Evolutionary conservation across 2,113 vertebrate genomes (phyloP).

Genomic region (Theristicus caerulescens): DNA sequence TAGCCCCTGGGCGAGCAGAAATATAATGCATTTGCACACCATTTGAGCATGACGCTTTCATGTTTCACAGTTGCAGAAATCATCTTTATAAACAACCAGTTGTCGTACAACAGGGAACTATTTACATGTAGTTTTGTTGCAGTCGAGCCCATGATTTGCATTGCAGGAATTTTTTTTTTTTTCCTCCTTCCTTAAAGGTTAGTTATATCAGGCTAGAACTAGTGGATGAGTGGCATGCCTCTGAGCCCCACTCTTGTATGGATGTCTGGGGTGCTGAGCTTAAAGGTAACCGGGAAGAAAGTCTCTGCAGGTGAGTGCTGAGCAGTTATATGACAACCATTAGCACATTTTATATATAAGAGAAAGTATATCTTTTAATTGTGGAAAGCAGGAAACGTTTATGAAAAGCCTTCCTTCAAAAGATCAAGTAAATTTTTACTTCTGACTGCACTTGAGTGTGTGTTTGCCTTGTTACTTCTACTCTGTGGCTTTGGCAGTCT

Average conservation of each 20-base stretch:
- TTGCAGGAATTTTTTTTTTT: background rate
- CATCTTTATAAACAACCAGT: background rate
- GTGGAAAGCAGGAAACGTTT: background rate
- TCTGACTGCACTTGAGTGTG: background rate
- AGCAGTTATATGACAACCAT: background rate
- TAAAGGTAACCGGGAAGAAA: background rate
- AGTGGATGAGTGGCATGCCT: background rate
- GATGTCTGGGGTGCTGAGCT: background rate
- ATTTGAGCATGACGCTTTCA: background rate
- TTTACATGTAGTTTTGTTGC: background rate
- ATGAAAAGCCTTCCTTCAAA: background rate
- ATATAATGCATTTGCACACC: background rate
- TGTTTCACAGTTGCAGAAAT: background rate
- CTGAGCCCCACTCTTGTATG: background rate
- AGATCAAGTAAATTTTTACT: background rate
- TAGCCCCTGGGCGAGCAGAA: background rate
- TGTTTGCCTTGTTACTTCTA: background rate
- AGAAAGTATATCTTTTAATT: background rate
- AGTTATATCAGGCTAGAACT: background rate
- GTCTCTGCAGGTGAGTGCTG: background rate
- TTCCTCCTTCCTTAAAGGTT: background rate
- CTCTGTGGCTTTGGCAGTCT: constrained; percentile 40
- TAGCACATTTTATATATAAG: background rate
- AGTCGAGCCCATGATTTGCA: background rate
- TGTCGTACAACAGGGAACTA: background rate